Evolutionary conservation across 2,797 vertebrate species (phyloP).

Genomic region (Phataginus tricuspis): DNA sequence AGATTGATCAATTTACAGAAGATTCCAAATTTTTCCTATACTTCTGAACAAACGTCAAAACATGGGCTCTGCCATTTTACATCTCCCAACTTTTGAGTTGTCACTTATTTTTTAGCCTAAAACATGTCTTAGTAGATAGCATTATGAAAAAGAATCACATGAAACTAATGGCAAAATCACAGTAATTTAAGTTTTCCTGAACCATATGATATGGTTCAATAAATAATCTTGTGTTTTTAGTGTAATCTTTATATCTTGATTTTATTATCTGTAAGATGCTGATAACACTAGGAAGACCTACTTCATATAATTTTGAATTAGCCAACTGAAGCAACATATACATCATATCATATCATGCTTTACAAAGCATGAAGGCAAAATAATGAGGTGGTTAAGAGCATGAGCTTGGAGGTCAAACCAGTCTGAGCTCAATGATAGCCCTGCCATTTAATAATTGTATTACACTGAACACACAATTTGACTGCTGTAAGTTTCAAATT

Average conservation of each 20-base stretch:
- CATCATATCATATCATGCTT: constrained; percentile 62
- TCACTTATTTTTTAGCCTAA: background rate
- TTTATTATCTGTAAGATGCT: constrained; percentile 50
- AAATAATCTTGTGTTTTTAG: background rate
- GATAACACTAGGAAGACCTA: background rate
- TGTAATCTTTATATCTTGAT: background rate
- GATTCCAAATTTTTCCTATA: background rate
- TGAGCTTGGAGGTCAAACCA: constrained; percentile 64
- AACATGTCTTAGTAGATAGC: background rate
- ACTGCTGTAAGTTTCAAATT: constrained; percentile 34
- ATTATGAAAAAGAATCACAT: background rate
- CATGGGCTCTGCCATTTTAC: background rate
- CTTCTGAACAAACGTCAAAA: background rate
- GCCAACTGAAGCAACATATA: constrained; percentile 23
- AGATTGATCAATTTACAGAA: background rate
- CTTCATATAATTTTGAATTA: constrained; percentile 57
- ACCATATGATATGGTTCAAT: background rate
- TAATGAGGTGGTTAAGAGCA: constrained; percentile 64
- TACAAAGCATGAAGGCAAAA: constrained; percentile 73
- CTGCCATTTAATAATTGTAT: constrained; percentile 53
- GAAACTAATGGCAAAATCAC: background rate
- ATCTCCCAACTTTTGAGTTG: background rate
- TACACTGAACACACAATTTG: background rate
- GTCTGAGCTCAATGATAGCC: constrained; percentile 16
- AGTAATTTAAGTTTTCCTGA: background rate